phyloP scores from a whole-genome alignment of 2,888 invertebrate species.

The Sphaerophoria taeniata region DNA sequence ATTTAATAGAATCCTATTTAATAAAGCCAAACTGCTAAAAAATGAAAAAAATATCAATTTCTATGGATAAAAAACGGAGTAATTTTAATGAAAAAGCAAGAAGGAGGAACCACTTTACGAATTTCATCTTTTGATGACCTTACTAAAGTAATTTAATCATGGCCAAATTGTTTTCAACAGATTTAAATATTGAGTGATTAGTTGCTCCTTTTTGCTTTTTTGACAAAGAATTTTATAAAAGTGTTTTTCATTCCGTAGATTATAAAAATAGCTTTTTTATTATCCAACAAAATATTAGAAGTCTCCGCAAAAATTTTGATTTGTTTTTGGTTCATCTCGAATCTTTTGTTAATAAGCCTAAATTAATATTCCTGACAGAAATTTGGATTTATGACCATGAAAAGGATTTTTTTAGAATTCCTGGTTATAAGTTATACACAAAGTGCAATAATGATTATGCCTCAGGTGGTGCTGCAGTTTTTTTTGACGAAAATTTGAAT shows the following conservation, averaged over 20 bases:
- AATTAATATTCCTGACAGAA: slow-evolving; percentile 25
- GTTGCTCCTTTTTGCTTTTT: slow-evolving; percentile 15
- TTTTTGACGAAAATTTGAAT: background rate
- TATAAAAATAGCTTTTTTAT: slow-evolving; percentile 11
- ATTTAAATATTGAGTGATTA: slow-evolving; percentile 1
- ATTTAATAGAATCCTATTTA: slow-evolving; percentile 23
- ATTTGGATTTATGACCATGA: slow-evolving; percentile 19
- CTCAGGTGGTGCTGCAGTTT: slow-evolving; percentile 18
- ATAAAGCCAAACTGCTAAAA: slow-evolving; percentile 32
- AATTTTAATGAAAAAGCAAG: slow-evolving; percentile 29
- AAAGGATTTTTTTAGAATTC: slow-evolving; percentile 8
- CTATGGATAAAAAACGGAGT: slow-evolving; percentile 24
- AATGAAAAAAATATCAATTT: slow-evolving; percentile 15
- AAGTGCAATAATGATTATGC: slow-evolving; percentile 22
- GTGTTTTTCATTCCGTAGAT: slow-evolving; percentile 10
- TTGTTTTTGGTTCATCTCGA: slow-evolving; percentile 22
- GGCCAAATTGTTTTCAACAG: background rate
- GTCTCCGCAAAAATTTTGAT: background rate
- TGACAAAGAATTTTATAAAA: slow-evolving; percentile 12
- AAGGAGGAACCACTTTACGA: slow-evolving; percentile 8
- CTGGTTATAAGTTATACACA: slow-evolving; percentile 5
- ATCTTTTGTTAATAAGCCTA: slow-evolving; percentile 27
- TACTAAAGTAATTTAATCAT: slow-evolving; percentile 5
- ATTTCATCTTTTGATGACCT: slow-evolving; percentile 28
- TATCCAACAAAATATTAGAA: slow-evolving; percentile 43